Conservation (phyloP, 2,113 vertebrate species). For the Colius striatus region DNA sequence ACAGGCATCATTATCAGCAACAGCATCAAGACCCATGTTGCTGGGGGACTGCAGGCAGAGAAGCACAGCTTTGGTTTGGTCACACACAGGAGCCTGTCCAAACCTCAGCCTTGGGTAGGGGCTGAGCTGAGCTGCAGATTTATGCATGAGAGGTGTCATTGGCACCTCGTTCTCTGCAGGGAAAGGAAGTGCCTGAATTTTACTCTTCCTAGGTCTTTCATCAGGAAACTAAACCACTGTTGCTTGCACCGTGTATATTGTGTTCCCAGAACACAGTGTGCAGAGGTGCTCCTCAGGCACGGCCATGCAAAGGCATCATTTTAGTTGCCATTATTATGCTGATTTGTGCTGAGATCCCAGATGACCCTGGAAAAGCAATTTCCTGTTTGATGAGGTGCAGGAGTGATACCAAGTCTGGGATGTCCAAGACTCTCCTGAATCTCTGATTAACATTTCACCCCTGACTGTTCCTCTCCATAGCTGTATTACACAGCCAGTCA, state of each 20-base stretch:
- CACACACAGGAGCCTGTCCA: background rate
- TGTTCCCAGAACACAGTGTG: background rate
- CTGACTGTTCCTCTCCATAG: background rate
- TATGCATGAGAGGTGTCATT: fast-evolving
- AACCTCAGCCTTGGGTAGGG: fast-evolving
- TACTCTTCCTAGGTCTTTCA: background rate
- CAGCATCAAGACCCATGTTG: fast-evolving
- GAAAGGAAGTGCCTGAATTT: background rate
- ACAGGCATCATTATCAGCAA: background rate
- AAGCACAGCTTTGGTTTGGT: background rate
- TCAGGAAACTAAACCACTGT: background rate
- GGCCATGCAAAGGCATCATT: background rate
- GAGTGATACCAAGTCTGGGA: conserved; percentile 48
- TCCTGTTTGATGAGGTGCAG: conserved; percentile 59
- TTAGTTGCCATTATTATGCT: conserved; percentile 12
- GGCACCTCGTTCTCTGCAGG: fast-evolving
- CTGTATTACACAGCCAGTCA: background rate
- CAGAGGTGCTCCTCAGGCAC: background rate
- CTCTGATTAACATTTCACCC: conserved; percentile 30
- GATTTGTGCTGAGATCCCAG: background rate
- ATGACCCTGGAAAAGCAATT: conserved; percentile 65
- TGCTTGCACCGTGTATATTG: background rate
- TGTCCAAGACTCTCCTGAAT: conserved; percentile 4
- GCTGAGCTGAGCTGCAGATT: background rate
- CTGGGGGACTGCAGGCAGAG: background rate